Conservation (phyloP, 2,113 vertebrate genomes). For the Psophia crepitans region DNA sequence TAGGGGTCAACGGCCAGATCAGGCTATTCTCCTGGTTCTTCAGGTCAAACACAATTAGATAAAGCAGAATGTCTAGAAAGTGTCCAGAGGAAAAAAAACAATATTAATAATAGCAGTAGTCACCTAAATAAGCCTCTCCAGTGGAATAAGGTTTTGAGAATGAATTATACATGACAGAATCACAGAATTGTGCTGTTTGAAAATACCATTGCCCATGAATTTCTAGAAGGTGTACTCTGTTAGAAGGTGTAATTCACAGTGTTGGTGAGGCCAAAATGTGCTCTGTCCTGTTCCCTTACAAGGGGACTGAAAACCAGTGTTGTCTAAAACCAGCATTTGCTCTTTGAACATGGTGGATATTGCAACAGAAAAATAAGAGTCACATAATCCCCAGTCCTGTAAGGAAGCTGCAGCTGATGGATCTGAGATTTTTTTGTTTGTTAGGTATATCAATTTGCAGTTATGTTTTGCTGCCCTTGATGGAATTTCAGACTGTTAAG, state of each 20-base stretch:
- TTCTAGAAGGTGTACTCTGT: neutral
- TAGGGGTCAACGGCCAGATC: neutral
- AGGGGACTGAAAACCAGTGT: neutral
- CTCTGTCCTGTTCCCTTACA: neutral
- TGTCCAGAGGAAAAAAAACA: neutral
- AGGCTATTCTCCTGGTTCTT: neutral
- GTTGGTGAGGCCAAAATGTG: neutral
- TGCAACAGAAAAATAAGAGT: neutral
- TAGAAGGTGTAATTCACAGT: no score
- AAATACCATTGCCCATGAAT: neutral
- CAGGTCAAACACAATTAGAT: neutral
- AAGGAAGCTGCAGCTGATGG: neutral
- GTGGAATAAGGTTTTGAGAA: neutral
- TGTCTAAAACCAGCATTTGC: neutral
- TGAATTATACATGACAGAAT: neutral
- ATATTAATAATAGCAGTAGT: neutral
- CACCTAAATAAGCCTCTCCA: neutral
- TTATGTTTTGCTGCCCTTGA: neutral
- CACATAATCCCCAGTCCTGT: neutral
- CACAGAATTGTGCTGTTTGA: neutral
- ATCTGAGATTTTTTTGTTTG: neutral
- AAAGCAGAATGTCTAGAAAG: neutral
- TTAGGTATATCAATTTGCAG: neutral
- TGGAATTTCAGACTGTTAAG: neutral
- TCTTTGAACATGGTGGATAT: neutral